These are phyloP conservation scores for Aythya fuligula DNA, from an alignment of 2,797 vertebrate species.

Conservation along the genomic window DNA sequence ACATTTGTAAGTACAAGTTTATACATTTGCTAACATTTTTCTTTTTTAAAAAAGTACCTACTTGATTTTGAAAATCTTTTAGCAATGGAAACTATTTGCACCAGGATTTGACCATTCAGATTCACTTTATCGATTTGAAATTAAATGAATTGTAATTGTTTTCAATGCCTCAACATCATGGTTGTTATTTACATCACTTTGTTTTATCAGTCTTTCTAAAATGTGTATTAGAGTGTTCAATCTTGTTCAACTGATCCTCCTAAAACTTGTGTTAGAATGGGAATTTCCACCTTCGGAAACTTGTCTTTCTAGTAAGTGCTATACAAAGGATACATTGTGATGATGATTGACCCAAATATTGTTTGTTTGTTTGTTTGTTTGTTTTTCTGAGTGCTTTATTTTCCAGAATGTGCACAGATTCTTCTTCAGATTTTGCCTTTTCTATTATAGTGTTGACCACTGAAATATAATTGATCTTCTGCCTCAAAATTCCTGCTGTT, in stretches of 20 bases:
- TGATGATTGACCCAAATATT: neutral
- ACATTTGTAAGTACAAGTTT: neutral
- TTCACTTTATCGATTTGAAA: neutral
- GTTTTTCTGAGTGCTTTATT: neutral
- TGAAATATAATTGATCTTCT: constrained; percentile 75
- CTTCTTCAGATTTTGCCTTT: neutral
- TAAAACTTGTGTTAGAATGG: neutral
- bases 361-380: neutral
- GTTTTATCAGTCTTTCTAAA: neutral
- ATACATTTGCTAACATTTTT: neutral
- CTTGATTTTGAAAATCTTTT: neutral
- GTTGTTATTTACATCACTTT: neutral
- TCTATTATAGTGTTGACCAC: constrained; percentile 58
- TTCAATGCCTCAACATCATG: neutral
- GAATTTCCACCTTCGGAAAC: neutral
- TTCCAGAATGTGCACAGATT: neutral
- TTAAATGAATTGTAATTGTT: neutral
- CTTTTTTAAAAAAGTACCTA: neutral
- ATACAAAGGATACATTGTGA: neutral
- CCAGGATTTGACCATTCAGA: neutral
- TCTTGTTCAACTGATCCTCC: neutral
- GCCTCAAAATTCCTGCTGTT: constrained; percentile 76
- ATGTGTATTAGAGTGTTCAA: neutral
- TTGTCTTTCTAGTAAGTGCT: neutral
- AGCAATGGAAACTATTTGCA: neutral